These are phyloP conservation scores for Microctenopoma steveboyesi DNA, from an alignment of 2,797 vertebrate genomes.

Conservation along the genomic window DNA sequence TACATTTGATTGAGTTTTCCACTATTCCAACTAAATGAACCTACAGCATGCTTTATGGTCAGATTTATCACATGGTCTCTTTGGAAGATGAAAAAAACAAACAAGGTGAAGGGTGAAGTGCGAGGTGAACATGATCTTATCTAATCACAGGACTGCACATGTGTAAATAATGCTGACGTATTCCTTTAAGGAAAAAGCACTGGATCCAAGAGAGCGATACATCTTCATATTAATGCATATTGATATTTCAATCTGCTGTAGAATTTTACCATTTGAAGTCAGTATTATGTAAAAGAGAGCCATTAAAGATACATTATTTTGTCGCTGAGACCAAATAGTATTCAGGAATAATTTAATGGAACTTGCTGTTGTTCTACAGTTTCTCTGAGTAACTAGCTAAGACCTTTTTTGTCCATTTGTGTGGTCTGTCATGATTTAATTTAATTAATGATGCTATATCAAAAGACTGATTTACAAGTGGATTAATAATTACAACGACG, in stretches of 20 bases:
- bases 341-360: constrained; percentile 2
- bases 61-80: background rate
- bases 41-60: too few relatives aligned
- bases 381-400: constrained; percentile 2
- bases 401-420: constrained; percentile 51
- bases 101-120: background rate
- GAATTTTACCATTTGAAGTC: constrained; percentile 17
- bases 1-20: background rate
- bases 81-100: background rate
- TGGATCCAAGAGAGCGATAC: constrained; percentile 6
- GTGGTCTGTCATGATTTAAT: constrained; percentile 40
- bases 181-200: background rate
- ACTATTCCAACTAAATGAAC: background rate
- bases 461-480: constrained; percentile 60
- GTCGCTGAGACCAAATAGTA: background rate
- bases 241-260: constrained; percentile 8
- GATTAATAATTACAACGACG: constrained; percentile 75
- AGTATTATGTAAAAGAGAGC: constrained; percentile 7
- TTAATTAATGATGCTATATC: constrained; percentile 78
- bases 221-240: constrained; percentile 9
- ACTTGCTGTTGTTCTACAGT: background rate
- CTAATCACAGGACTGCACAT: background rate
- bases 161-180: background rate
- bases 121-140: background rate
- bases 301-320: constrained; percentile 10